Base-by-base conservation (phyloP, 1,140 invertebrate genomes). In the Parasteatoda tepidariorum region DNA sequence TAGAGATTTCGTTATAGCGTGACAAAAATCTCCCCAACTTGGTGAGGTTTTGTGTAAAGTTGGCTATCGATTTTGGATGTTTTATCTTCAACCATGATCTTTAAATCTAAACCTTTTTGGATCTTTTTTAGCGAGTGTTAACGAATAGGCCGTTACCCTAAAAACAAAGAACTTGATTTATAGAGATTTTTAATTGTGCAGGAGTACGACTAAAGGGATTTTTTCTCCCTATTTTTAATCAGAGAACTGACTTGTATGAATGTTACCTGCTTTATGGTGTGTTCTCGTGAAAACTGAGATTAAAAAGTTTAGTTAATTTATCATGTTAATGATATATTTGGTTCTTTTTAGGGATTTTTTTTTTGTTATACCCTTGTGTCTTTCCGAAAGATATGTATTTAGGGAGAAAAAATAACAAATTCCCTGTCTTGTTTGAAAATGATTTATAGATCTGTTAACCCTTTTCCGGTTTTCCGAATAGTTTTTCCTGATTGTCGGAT, bases 21-120 rank as follows among this genome's bases (percentile, higher is more conserved):
- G 62, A 82, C 78, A 82, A 82, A 82, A 82, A 82, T 31, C 78
- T 22, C 31, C 62, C 31, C 28, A 54, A 78, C 61, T 78, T 38
- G 18, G 15, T 31, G 59, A 41, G 38, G 38, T 48, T 48, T 48
- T 48, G 30, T 68, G 61, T 54, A 76, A 64, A 41, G 26, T 57
- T n/a, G 9, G 38, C 38, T 41, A 79, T 79, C 76, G 76, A 79
- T 79, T 66, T 62, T 62, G 55, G 30, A 18, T 5, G 74, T 31
- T 54, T 75, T 68, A 79, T 79, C 76, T 74, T 28, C 13, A n/a
- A 22, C 34, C 22, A 57, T 28, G 41, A 79, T 79, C 70, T 55
- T 57, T 68, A 64, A 67, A 79, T 68, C 62, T 79, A 59, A 62
- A 54, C 22, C 18, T 67, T 59, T 79, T 34, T n/a, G 24, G 15